Evolutionary conservation across 2,888 invertebrate genomes (phyloP), one percentile per base, ranked within the genome.

Genomic region (Dinocampus coccinellae): DNA sequence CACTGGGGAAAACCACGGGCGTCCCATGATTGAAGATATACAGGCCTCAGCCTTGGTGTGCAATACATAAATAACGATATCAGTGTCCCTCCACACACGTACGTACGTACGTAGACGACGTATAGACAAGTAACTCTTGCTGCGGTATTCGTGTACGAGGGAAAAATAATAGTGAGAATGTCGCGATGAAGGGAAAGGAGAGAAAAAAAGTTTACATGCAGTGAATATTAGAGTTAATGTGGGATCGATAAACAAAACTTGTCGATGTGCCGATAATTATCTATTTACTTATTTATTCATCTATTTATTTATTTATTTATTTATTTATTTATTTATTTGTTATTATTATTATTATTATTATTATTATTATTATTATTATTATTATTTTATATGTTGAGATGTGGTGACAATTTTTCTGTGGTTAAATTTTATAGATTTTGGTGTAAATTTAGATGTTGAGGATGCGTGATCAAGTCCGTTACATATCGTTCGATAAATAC

Each of bases 1-100:
- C 57, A 57, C 66, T 66, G 39, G 55, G 66, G 63, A 39, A 61
- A 29, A 10, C 47, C 57, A 58, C 52, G 16, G 47, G 10, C 52
- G 29, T 33, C 61, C 68, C 60, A 52, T 61, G 68, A 61, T 34
- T 22, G 55, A 65, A 58, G 64, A 36, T 60, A 65, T 72, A 73
- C 72, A 60, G 24, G 63, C 47, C 61, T 72, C n/a, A n/a, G 73
- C 76, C 72, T 70, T 63, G 75, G 80, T 80, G 73, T 65, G 78
- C 81, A 82, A 84, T 85, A 83, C 85, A 85, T 85, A 85, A 86
- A 85, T 85, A 85, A 85, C 83, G 83, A 83, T 83, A 83, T 84
- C 83, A 82, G 81, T 84, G 83, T 84, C 85, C 84, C 84, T 81
- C 76, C 82, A 82, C 82, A 82, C 82, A 81, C 80, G 81, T 80